These are phyloP conservation scores for Cossypha caffra DNA, from an alignment of 2,797 vertebrate species.

Conservation along the genomic window DNA sequence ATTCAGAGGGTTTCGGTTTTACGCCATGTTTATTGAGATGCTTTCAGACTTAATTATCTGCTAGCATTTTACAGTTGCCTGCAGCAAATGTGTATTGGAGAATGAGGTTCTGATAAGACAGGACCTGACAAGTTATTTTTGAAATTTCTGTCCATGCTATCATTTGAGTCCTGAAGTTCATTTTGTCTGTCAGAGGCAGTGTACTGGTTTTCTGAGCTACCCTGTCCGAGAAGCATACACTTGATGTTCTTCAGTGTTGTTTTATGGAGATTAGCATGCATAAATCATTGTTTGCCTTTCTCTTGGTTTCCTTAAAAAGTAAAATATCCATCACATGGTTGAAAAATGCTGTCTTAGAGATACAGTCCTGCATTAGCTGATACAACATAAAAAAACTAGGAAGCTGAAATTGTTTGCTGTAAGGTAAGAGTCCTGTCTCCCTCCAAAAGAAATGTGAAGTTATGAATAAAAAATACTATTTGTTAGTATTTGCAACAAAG, in stretches of 20 bases:
- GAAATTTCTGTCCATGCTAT: background rate
- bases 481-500: background rate
- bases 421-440: background rate
- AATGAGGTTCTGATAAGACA: background rate
- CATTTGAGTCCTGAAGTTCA: background rate
- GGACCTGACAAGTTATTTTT: background rate
- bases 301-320: background rate
- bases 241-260: background rate
- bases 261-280: background rate
- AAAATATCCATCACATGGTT: background rate
- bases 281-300: background rate
- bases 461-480: background rate
- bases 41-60: background rate
- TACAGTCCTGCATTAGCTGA: background rate
- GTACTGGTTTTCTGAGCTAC: background rate
- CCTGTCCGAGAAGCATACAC: background rate
- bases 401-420: background rate
- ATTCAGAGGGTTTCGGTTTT: background rate
- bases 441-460: background rate
- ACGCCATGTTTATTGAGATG: background rate
- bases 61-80: background rate
- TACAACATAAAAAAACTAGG: background rate
- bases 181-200: background rate
- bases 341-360: background rate
- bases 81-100: background rate